Conservation (phyloP, 2,113 vertebrate species). For the Tyrannus savana region DNA sequence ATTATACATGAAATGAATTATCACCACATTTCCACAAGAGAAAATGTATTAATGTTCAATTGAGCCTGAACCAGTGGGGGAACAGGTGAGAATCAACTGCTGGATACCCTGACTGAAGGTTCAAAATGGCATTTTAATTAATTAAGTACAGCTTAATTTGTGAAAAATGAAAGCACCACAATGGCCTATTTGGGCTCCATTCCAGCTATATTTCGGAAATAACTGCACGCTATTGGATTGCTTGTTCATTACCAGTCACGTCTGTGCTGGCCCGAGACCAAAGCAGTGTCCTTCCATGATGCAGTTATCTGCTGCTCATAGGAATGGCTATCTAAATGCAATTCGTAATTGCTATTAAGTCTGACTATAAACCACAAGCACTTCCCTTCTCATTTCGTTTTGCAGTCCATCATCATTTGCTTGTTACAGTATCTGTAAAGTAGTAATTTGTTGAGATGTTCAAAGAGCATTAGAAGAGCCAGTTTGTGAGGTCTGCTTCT, state of each 20-base stretch:
- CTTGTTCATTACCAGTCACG: neutral
- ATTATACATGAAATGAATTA: conserved; percentile 69
- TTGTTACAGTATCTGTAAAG: neutral
- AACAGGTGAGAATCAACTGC: conserved; percentile 73
- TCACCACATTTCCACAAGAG: conserved; percentile 45
- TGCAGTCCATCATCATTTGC: conserved; percentile 34
- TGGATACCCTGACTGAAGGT: conserved; percentile 47
- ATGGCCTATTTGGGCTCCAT: conserved; percentile 47
- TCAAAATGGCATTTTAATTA: conserved; percentile 68
- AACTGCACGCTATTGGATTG: neutral
- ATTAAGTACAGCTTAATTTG: conserved; percentile 68
- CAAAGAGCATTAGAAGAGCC: neutral
- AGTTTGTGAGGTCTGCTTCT: neutral
- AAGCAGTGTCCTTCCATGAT: neutral
- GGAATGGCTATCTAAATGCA: conserved; percentile 18
- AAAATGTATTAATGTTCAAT: conserved; percentile 69
- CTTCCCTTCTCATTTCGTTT: neutral
- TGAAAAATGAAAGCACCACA: conserved; percentile 30
- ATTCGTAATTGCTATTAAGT: conserved; percentile 57
- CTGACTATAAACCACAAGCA: neutral
- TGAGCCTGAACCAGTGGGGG: conserved; percentile 55
- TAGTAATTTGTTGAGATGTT: neutral
- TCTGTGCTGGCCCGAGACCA: neutral
- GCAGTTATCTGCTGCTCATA: neutral
- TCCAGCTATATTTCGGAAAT: conserved; percentile 61